phyloP scores from a whole-genome alignment of 2,888 invertebrate species.

The Oscheius sp. region DNA sequence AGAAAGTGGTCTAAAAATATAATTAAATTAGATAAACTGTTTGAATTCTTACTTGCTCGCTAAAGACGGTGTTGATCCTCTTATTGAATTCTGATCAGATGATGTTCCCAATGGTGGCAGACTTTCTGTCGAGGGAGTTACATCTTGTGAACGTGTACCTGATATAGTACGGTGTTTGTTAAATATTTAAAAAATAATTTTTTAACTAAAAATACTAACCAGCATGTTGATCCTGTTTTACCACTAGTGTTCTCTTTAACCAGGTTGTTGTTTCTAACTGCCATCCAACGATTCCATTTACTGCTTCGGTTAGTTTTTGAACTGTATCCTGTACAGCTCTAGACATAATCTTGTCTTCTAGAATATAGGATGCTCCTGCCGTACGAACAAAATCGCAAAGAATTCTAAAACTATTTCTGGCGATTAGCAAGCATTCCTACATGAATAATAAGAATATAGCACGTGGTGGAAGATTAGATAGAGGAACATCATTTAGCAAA shows the following conservation, averaged over 20 bases:
- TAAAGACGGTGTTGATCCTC: slow-evolving; percentile 55
- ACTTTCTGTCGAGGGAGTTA: slow-evolving; percentile 37
- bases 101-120: slow-evolving; percentile 22
- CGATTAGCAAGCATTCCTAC: slow-evolving; percentile 70
- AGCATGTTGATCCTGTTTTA: slow-evolving; percentile 60
- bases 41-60: slow-evolving; percentile 28
- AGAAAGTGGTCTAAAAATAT: slow-evolving; percentile 5
- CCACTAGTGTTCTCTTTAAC: slow-evolving; percentile 74
- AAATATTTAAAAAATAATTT: neutral
- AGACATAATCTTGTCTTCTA: slow-evolving; percentile 78
- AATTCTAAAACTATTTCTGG: slow-evolving; percentile 73
- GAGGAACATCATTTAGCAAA: slow-evolving; percentile 78
- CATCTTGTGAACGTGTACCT: slow-evolving; percentile 38
- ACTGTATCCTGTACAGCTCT: slow-evolving; percentile 73
- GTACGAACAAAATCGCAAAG: slow-evolving; percentile 85
- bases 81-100: slow-evolving; percentile 49
- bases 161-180: neutral
- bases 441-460: slow-evolving; percentile 83
- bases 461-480: slow-evolving; percentile 76
- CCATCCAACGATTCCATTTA: slow-evolving; percentile 86
- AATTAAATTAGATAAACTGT: neutral
- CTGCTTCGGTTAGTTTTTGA: slow-evolving; percentile 80
- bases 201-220: neutral
- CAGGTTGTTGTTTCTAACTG: slow-evolving; percentile 89
- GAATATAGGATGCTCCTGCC: slow-evolving; percentile 48